Conservation (phyloP, 2,113 vertebrate species). For the Eubucco bourcierii region DNA sequence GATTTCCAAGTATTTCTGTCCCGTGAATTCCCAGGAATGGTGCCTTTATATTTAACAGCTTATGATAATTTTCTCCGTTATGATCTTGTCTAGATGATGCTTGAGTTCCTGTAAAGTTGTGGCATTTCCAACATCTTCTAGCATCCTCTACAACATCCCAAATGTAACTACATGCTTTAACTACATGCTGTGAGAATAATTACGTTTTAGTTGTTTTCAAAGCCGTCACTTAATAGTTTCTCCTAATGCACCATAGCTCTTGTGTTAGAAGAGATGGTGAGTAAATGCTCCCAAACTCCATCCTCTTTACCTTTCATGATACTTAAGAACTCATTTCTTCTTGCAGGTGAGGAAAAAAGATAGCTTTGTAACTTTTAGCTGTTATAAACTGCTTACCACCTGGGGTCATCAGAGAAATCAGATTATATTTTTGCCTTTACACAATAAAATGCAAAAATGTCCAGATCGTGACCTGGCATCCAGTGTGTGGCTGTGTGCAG, state of each 20-base stretch:
- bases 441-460: not conserved
- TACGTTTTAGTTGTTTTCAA: not conserved
- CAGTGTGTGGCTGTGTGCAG: not conserved
- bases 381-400: not conserved
- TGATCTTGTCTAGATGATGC: not conserved
- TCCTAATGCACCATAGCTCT: not conserved
- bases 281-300: not conserved
- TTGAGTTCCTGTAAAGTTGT: not conserved
- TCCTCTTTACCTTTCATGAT: not conserved
- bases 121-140: not conserved
- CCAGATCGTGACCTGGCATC: not conserved
- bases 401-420: not conserved
- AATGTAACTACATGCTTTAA: not conserved
- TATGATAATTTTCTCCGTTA: not conserved
- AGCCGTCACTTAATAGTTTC: not conserved
- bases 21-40: not conserved
- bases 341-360: not conserved
- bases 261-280: not conserved
- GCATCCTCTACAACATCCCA: not conserved
- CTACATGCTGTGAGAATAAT: not conserved
- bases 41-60: not conserved
- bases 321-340: not conserved
- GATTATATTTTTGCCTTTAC: not conserved
- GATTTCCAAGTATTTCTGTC: not conserved
- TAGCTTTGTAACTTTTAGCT: not conserved